Base-by-base conservation (phyloP, 2,113 vertebrate genomes). In the Sisor rabdophorus region DNA sequence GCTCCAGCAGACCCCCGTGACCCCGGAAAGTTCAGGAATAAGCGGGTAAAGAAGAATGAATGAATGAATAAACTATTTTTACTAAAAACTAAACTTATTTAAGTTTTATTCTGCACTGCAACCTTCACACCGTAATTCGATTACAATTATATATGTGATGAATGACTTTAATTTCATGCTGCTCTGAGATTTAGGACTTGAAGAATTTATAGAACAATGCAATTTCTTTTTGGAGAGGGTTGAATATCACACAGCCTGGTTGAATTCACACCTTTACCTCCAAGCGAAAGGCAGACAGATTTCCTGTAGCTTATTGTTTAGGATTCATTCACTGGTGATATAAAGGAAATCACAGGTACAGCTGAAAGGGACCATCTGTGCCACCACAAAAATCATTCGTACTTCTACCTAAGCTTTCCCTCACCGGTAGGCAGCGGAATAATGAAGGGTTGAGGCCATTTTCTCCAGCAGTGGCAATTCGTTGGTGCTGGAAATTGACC, bases 361-460 rank as follows among this genome's bases (percentile, higher is more conserved):
- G 64, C 67, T 78, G 68, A 30, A 53, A 2, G 55, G 13, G 52
- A 12, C 52, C 65, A 77, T 80, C 75, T 71, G 78, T 60, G 36
- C 24, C 3, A 56, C 67, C 74, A 65, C 40, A 44, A 44, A 44
- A 76, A 26, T 70, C 71, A 65, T 71, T 65, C 9, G 20, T 56
- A 32, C 67, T 69, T 52, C 50, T 58, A 60, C 8, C 12, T 60
- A n/a, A 19, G 68, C 58, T 52, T 28, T 19, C 22, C 3, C 61
- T 55, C 7, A 55, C 20, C 24, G 40, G 54, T n/a, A n/a, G n/a
- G n/a, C n/a, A n/a, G 7, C 32, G 32, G 3, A 36, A 3, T 36
- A 36, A 36, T 36, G n/a, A n/a, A n/a, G n/a, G n/a, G n/a, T n/a
- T n/a, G n/a, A n/a, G n/a, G n/a, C n/a, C n/a, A 36, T 36, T 36